Evolutionary conservation across 2,888 invertebrate species (phyloP).

Genomic region (Dinocampus coccinellae): DNA sequence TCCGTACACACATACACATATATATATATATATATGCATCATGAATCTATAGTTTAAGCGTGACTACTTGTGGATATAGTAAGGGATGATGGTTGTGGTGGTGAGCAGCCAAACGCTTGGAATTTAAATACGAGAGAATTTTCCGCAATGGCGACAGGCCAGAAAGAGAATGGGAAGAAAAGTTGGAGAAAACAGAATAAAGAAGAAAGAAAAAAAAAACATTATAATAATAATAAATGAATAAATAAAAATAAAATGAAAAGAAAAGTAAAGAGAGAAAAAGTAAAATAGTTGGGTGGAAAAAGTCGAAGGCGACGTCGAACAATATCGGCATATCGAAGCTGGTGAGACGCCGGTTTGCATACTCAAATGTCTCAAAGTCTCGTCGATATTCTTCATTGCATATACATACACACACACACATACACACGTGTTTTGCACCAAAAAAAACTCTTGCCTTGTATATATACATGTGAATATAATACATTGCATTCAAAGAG

Average conservation of each 20-base stretch:
- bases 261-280: constrained; percentile 40
- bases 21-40: not conserved
- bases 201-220: constrained; percentile 35
- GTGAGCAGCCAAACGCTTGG: constrained; percentile 17
- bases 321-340: constrained; percentile 58
- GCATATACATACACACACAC: too few species aligned
- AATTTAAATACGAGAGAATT: constrained; percentile 26
- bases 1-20: not conserved
- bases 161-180: constrained; percentile 14
- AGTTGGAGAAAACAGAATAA: constrained; percentile 25
- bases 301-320: constrained; percentile 42
- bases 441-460: not conserved
- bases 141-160: constrained; percentile 19
- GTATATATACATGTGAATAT: not conserved
- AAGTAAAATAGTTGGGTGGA: too few species aligned
- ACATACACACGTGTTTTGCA: not conserved
- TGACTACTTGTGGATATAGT: constrained; percentile 5
- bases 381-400: not conserved
- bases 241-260: too few species aligned
- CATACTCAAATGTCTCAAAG: constrained; percentile 52
- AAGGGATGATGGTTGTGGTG: not conserved
- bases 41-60: constrained; percentile 2
- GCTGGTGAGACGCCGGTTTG: constrained; percentile 53
- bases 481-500: not conserved
- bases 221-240: too few species aligned